Conservation (phyloP, 2,797 vertebrate genomes). For the Aulostomus chinensis region DNA sequence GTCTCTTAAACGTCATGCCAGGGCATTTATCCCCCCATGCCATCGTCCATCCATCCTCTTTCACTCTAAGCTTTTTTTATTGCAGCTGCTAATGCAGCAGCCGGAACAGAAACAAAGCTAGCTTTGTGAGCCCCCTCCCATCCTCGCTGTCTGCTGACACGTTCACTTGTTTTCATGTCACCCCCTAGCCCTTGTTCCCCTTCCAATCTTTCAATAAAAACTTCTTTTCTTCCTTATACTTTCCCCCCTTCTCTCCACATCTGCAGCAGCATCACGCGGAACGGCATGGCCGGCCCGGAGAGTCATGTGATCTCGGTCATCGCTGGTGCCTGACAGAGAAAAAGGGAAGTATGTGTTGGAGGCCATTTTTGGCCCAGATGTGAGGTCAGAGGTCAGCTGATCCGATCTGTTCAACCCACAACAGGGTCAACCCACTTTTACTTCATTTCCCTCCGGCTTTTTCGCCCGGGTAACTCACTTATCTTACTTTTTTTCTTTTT, state of each 20-base stretch:
- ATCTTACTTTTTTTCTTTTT: too few species aligned
- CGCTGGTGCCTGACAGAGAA: conserved; percentile 46
- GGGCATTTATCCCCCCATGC: conserved; percentile 55
- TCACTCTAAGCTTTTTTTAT: conserved; percentile 67
- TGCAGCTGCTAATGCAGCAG: conserved; percentile 83
- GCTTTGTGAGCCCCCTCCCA: conserved; percentile 73
- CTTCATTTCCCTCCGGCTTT: background rate
- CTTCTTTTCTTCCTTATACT: conserved; percentile 68
- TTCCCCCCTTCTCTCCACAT: conserved; percentile 63
- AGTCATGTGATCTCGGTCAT: conserved; percentile 75
- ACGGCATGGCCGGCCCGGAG: conserved; percentile 40
- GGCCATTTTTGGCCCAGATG: conserved; percentile 56
- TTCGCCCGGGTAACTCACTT: too few species aligned
- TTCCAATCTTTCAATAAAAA: conserved; percentile 74
- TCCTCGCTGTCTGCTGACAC: conserved; percentile 69
- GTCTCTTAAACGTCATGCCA: conserved; percentile 67
- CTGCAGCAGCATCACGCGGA: conserved; percentile 79
- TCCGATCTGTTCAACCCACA: conserved; percentile 53
- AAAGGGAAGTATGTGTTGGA: conserved; percentile 69
- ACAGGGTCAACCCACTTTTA: conserved; percentile 37
- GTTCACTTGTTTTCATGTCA: conserved; percentile 72
- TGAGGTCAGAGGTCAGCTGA: conserved; percentile 66
- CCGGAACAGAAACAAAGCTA: conserved; percentile 78
- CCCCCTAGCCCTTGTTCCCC: conserved; percentile 57
- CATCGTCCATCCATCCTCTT: conserved; percentile 60